Percentiles rank a stretch among this genome's conserved stretches.
Conservation (phyloP, 2,113 vertebrate species). For the Sciurus niger region DNA sequence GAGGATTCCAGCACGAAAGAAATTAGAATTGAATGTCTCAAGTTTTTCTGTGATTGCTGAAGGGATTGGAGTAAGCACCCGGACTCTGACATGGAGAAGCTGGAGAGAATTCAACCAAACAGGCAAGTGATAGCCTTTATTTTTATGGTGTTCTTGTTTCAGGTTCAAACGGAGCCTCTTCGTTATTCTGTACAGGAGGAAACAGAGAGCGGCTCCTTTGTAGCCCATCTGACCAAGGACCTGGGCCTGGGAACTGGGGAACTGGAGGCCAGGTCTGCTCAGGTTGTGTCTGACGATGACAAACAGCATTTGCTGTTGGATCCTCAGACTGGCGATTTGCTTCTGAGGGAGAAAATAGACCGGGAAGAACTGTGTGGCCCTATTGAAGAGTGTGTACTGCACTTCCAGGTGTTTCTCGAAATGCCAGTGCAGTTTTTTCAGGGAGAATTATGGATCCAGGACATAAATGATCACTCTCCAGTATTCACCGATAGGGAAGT, state of each 20-base stretch:
- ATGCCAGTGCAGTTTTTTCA: conserved; percentile 89
- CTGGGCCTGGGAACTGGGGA: conserved; percentile 88
- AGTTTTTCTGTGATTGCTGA: conserved; percentile 14
- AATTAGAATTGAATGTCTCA: background rate
- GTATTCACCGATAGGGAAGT: conserved; percentile 86
- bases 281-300: conserved; percentile 88
- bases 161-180: conserved; percentile 80
- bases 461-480: conserved; percentile 92
- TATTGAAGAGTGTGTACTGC: conserved; percentile 85
- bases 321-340: conserved; percentile 78
- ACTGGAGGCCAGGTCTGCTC: conserved; percentile 87
- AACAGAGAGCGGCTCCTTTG: conserved; percentile 80
- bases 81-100: conserved; percentile 64
- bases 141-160: conserved; percentile 81
- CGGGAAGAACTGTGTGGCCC: conserved; percentile 88
- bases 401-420: conserved; percentile 90
- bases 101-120: conserved; percentile 87
- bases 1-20: conserved; percentile 19
- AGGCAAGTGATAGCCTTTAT: conserved; percentile 87
- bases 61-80: background rate
- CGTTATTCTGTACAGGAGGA: conserved; percentile 91
- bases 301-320: conserved; percentile 81
- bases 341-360: conserved; percentile 86
- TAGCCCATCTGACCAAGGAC: conserved; percentile 88
- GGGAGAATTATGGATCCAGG: conserved; percentile 88